Conservation (phyloP, 2,113 vertebrate genomes). For the Toxotes chatareus region DNA sequence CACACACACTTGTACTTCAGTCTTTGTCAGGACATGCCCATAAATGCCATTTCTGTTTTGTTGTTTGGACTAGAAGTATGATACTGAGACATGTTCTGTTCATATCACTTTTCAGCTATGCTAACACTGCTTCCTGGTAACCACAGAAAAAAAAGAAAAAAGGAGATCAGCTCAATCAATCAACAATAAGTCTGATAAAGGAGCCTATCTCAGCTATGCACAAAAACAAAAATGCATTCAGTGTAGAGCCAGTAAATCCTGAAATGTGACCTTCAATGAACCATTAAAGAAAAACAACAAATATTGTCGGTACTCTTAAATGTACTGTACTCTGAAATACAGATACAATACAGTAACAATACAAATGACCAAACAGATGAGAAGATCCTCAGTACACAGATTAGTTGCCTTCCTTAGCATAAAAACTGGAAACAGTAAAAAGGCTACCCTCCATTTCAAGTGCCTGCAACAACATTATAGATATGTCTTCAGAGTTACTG, state of each 20-base stretch:
- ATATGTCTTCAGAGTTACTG: not conserved
- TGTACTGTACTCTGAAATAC: too few relatives aligned
- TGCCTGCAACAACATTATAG: not conserved
- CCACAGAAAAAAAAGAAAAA: not conserved
- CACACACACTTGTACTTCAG: too few relatives aligned
- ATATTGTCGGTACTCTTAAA: too few relatives aligned
- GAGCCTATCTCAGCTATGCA: not conserved
- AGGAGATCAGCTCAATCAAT: not conserved
- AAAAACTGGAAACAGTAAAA: not conserved
- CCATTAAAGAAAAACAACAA: not conserved
- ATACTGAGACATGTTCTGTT: not conserved
- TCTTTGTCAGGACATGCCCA: not conserved
- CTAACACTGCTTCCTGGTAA: not conserved
- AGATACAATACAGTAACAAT: too few relatives aligned
- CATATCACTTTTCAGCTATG: not conserved
- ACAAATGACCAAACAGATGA: not conserved
- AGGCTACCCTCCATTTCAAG: not conserved
- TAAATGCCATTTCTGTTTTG: constrained; percentile 17
- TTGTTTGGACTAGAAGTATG: constrained; percentile 19
- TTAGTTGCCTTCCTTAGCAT: not conserved
- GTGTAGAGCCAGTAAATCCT: not conserved
- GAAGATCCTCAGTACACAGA: not conserved
- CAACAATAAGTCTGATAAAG: not conserved
- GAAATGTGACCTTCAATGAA: not conserved
- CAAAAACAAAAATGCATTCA: not conserved